Evolutionary conservation across 2,888 invertebrate species (phyloP).

Genomic region (Leptinotarsa peninsularis): DNA sequence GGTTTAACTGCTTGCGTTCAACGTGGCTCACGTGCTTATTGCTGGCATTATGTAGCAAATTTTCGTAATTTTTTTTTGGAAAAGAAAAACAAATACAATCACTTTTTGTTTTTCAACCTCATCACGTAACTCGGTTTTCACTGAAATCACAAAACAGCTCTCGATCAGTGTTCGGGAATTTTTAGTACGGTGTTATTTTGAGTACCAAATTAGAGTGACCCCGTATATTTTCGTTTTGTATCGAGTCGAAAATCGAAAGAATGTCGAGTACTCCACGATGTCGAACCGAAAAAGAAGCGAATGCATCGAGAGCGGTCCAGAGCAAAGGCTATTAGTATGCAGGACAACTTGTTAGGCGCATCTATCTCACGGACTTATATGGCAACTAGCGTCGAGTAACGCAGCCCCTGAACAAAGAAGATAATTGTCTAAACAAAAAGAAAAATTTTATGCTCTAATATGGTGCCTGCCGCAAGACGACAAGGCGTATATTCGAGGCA

Average conservation of each 20-base stretch:
- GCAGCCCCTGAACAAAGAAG: constrained; percentile 37
- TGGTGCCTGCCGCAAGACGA: constrained; percentile 32
- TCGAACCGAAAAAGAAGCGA: constrained; percentile 26
- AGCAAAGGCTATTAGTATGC: constrained; percentile 40
- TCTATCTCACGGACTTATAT: constrained; percentile 43
- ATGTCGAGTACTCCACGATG: constrained; percentile 16
- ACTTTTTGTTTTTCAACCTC: too few relatives aligned
- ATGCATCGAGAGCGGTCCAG: constrained; percentile 19
- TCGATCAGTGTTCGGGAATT: too few relatives aligned
- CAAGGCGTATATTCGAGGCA: constrained; percentile 17
- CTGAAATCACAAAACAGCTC: too few relatives aligned
- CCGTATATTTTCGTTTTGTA: constrained; percentile 6
- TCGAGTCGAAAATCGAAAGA: constrained; percentile 22
- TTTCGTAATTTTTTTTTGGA: too few relatives aligned
- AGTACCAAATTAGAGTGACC: not conserved
- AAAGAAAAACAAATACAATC: too few relatives aligned
- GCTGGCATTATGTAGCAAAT: too few relatives aligned
- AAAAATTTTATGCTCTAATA: constrained; percentile 40
- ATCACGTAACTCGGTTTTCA: too few relatives aligned
- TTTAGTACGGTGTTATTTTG: too few relatives aligned
- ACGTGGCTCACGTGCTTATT: too few relatives aligned
- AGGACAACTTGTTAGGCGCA: constrained; percentile 40
- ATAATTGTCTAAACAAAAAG: constrained; percentile 37
- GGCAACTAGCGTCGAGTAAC: constrained; percentile 34
- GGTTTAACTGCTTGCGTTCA: too few relatives aligned